A percentile compares a stretch with the other conserved stretches of the same genome.
phyloP scores from a whole-genome alignment of 2,113 vertebrate species.

The Corythaeola cristata region DNA sequence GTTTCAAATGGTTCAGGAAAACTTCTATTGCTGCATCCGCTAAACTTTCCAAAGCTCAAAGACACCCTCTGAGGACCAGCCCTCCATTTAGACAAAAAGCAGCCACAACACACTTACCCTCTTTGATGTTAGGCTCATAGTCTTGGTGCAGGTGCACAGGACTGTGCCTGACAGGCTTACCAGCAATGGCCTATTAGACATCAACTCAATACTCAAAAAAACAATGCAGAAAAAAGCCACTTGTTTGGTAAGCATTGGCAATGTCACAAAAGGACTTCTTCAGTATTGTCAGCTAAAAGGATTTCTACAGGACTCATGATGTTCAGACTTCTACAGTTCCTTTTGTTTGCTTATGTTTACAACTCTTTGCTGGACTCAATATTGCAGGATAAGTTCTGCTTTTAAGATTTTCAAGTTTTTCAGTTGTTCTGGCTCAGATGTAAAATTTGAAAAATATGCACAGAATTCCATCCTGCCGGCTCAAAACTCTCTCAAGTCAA shows the following conservation, averaged over 20 bases:
- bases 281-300: not conserved
- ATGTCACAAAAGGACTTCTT: not conserved
- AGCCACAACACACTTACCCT: not conserved
- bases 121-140: not conserved
- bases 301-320: not conserved
- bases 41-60: not conserved
- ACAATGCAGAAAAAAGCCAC: not conserved
- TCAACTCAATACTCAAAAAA: not conserved
- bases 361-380: not conserved
- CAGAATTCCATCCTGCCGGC: not conserved
- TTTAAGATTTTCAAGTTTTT: not conserved
- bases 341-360: not conserved
- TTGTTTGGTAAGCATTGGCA: not conserved
- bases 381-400: not conserved
- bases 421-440: not conserved
- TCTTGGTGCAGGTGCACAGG: not conserved
- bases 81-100: not conserved
- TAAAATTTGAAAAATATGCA: not conserved
- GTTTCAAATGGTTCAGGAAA: not conserved
- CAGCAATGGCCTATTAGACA: not conserved
- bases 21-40: not conserved
- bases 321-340: not conserved
- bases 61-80: not conserved
- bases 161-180: not conserved
- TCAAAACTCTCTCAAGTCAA: not conserved